Evolutionary conservation across 2,113 vertebrate species (phyloP).

Genomic region (Formicarius rufipectus): DNA sequence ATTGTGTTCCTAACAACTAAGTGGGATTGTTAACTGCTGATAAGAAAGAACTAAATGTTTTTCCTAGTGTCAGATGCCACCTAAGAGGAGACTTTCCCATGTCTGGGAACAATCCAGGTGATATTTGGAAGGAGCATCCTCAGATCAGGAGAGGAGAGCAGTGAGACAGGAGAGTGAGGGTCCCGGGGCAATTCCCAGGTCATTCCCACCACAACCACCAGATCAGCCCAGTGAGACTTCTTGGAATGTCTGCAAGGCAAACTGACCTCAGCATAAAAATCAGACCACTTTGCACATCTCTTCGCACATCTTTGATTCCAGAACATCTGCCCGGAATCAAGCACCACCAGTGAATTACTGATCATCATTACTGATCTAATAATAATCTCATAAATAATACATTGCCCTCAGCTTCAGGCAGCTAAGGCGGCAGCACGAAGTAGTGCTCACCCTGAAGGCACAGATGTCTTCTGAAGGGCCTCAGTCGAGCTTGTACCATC

Average conservation of each 20-base stretch:
- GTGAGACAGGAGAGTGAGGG: neutral
- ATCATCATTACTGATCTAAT: conserved; percentile 40
- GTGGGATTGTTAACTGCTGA: neutral
- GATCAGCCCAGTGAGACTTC: neutral
- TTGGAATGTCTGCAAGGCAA: neutral
- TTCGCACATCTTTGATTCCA: neutral
- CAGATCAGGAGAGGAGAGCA: neutral
- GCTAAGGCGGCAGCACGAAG: neutral
- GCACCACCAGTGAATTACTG: conserved; percentile 14
- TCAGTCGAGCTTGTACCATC: conserved; percentile 29
- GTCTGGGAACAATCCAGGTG: neutral
- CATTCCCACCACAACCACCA: neutral
- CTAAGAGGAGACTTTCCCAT: neutral
- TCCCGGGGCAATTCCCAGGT: neutral
- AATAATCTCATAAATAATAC: conserved; percentile 38
- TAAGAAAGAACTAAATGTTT: neutral
- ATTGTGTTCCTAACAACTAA: neutral
- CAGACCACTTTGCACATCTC: neutral
- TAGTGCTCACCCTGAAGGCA: conserved; percentile 22
- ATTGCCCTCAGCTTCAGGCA: conserved; percentile 20
- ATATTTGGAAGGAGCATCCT: neutral
- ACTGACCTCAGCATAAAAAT: neutral
- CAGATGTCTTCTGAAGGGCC: conserved; percentile 40
- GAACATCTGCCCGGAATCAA: conserved; percentile 50
- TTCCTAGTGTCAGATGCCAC: neutral